A percentile compares a stretch with the other conserved stretches of the same genome.
Evolutionary conservation across 2,888 invertebrate species (phyloP).

Genomic region (Clusia tigrina): DNA sequence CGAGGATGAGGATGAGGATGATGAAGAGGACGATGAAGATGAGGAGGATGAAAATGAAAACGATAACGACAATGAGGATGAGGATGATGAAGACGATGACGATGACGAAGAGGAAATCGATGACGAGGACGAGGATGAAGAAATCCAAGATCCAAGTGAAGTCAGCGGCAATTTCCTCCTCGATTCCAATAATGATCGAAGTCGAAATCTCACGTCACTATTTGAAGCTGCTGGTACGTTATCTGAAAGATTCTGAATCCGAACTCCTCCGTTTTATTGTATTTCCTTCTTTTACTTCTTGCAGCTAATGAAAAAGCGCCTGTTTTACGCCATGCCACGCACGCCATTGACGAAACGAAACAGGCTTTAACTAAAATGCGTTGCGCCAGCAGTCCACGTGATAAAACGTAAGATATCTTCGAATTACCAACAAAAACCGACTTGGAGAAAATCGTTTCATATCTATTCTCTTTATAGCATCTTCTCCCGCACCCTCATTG

Average conservation of each 20-base stretch:
- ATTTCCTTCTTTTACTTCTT: no score
- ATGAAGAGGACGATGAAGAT: slow-evolving; percentile 63
- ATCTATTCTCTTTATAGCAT: slow-evolving; percentile 47
- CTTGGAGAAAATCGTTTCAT: slow-evolving; percentile 3
- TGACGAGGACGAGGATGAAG: slow-evolving; percentile 64
- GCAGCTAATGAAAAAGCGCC: slow-evolving; percentile 63
- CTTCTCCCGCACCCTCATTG: slow-evolving; percentile 79
- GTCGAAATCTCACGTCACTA: slow-evolving; percentile 81
- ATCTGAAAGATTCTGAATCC: not conserved
- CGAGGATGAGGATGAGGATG: slow-evolving; percentile 63
- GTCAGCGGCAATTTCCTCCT: slow-evolving; percentile 63
- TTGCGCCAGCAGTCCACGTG: slow-evolving; percentile 80
- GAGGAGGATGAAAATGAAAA: slow-evolving; percentile 64
- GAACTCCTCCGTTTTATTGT: not conserved
- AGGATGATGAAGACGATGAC: slow-evolving; percentile 59
- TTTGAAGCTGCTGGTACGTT: slow-evolving; percentile 82
- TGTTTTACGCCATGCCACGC: slow-evolving; percentile 68
- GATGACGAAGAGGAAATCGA: slow-evolving; percentile 64
- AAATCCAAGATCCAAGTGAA: slow-evolving; percentile 55
- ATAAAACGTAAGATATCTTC: slow-evolving; percentile 65
- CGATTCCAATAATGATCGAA: slow-evolving; percentile 65
- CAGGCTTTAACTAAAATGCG: slow-evolving; percentile 96
- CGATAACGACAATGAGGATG: slow-evolving; percentile 54
- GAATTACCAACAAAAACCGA: not conserved
- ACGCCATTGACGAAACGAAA: slow-evolving; percentile 96